Conservation (phyloP, 2,113 vertebrate species). For the Todiramphus chloris region DNA sequence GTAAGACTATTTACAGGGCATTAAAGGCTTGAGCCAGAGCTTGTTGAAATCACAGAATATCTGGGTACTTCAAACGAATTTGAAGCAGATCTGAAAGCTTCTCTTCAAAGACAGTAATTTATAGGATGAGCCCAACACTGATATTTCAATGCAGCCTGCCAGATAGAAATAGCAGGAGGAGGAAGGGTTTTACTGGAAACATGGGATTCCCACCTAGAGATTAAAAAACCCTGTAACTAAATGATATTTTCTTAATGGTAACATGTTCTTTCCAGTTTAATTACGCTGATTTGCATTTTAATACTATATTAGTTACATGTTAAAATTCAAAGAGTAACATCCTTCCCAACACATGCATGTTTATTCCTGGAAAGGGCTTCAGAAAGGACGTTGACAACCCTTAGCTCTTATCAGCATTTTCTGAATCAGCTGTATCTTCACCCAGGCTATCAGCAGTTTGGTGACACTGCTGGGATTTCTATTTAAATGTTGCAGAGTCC, state of each 20-base stretch:
- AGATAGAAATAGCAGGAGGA: background rate
- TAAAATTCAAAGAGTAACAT: background rate
- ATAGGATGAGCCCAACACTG: background rate
- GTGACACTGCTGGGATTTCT: background rate
- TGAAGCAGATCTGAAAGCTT: background rate
- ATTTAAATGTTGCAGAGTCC: background rate
- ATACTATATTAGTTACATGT: background rate
- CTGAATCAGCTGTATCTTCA: background rate
- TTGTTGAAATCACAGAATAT: background rate
- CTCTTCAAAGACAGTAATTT: background rate
- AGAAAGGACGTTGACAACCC: rapidly evolving
- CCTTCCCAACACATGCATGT: background rate
- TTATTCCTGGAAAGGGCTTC: background rate
- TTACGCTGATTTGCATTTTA: background rate
- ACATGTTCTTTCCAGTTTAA: background rate
- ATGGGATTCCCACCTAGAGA: background rate
- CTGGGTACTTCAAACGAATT: background rate
- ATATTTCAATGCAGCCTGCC: background rate
- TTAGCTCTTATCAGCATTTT: background rate
- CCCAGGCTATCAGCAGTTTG: background rate
- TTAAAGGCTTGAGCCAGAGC: background rate
- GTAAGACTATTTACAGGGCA: background rate
- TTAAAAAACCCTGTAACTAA: background rate
- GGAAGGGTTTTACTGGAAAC: background rate
- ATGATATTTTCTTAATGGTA: background rate